Evolutionary conservation across 2,888 invertebrate genomes (phyloP), one percentile per base, ranked within the genome.

Genomic region (Platycheirus rosarum): DNA sequence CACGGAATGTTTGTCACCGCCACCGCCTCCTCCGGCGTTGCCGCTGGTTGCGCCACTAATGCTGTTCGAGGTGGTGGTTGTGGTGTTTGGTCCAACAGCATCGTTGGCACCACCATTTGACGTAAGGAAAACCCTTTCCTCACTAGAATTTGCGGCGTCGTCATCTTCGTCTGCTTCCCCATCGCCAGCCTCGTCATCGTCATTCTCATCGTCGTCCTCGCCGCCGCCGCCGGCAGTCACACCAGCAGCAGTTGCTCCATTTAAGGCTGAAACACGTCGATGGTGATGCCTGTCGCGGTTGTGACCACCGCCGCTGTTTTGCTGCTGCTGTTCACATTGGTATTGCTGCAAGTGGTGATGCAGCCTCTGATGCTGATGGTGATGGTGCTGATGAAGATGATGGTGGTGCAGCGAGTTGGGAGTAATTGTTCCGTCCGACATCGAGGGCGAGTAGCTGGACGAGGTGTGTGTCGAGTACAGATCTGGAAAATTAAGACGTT

Each of bases 391-490:
- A 14, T 84, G 84, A 14, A 84, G 85, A 48, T 86, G 87, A 40
- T 86, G 86, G 71, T 87, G 86, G 74, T 86, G 85, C 75, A 88
- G 85, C 2, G 90, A 90, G 71, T 90, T 91, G 73, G 91, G 91
- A 74, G 91, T 90, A 85, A 89, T 79, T 35, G 90, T 89, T 84
- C 89, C 91, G 73, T 91, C 91, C 71, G 91, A 91, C 84, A 90
- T 88, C 44, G 90, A 90, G 29, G 91, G 91, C 85, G 91, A 91
- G 84, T 90, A 91, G 80, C 90, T 91, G 80, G 90, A 90, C 57
- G 91, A 91, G 85, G 91, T 91, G 86, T 91, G 91, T 63, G 91
- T 90, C 69, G 91, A 90, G 85, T 90, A 91, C 87, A 91, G 89
- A 85, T 91, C 91, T 91, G 87, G 14, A 79, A 63, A 49, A 79